Evolutionary conservation across 2,113 vertebrate species (phyloP), one percentile per base, ranked within the genome.

Genomic region (Malurus cyaneus): DNA sequence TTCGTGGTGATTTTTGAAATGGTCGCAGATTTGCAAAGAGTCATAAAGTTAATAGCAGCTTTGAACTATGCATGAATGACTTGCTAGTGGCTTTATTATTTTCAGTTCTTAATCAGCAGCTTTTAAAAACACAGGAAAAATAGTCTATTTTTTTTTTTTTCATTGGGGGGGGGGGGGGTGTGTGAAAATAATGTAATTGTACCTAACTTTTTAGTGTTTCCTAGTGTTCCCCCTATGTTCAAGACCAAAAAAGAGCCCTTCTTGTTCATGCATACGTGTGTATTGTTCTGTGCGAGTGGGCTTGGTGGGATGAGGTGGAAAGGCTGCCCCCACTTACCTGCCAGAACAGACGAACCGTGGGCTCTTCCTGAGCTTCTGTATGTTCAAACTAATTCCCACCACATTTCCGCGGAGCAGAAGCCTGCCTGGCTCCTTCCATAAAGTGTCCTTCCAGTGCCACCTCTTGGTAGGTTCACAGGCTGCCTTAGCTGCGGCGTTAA

Each of bases 401-500:
- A 44, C 21, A 29, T 6, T 79, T 67, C 39, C 8, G 14, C 49
- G 70, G 61, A 86, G 89, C 65, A 91, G 77, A 86, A 84, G 16
- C 44, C 71, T 56, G 24, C 41, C 44, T n/a, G 53, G 12, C 49
- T 79, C 53, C 31, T 59, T 92, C 64, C 66, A 36, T 86, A 94
- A 56, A 7, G 12, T 67, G 78, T 96, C 89, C 80, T 96, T 95
- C 66, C 93, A 93, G 80, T 96, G 96, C 96, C 93, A 96, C 84
- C 96, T 96, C 88, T 96, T 88, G 96, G 93, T 61, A 46, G 53
- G 81, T 53, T 82, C 70, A 61, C n/a, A 65, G 0, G 31, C 26
- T 76, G 70, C 19, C 19, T 36, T 25, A 36, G 49, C 41, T 69
- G 53, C 11, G 5, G 46, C 60, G 49, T 23, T 20, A 16, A 47